These are phyloP conservation scores for Volucella zonaria DNA, from an alignment of 2,888 invertebrate genomes.

Conservation along the genomic window DNA sequence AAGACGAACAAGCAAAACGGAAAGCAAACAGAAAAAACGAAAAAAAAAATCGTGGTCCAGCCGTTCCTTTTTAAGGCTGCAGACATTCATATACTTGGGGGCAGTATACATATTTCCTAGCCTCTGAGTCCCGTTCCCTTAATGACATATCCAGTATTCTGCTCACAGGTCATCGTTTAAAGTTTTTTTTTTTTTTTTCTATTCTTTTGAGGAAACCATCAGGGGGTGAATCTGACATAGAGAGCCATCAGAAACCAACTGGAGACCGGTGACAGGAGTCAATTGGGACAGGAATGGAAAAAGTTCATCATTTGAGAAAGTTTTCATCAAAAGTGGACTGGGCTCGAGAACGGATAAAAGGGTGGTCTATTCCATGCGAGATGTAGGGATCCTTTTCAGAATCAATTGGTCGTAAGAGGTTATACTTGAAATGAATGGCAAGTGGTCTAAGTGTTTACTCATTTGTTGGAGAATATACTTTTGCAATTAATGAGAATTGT, in stretches of 20 bases:
- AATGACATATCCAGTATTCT: constrained; percentile 68
- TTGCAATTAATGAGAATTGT: constrained; percentile 47
- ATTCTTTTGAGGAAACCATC: constrained; percentile 1
- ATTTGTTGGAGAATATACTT: constrained; percentile 31
- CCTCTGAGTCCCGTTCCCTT: constrained; percentile 9
- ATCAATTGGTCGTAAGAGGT: constrained; percentile 64
- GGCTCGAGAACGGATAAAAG: constrained; percentile 4
- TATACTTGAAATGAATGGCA: constrained; percentile 59
- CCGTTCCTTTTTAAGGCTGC: constrained; percentile 34
- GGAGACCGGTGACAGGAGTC: constrained; percentile 37
- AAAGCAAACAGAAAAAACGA: constrained; percentile 7
- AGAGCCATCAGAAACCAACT: no score
- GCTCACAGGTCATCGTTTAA: constrained; percentile 70
- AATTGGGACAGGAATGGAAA: constrained; percentile 58
- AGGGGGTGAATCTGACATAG: constrained; percentile 1
- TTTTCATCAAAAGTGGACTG: constrained; percentile 58
- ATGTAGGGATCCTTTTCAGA: constrained; percentile 38
- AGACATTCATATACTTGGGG: constrained; percentile 16
- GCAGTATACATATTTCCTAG: constrained; percentile 33
- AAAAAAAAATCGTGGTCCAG: constrained; percentile 22
- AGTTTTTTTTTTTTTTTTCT: constrained; percentile 31
- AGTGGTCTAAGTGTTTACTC: constrained; percentile 47
- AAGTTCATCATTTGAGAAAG: constrained; percentile 68
- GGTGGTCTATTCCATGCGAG: neutral
- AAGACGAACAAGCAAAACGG: constrained; percentile 8